Evolutionary conservation across 2,888 invertebrate species (phyloP).

Genomic region (Heterodera filipjevi): DNA sequence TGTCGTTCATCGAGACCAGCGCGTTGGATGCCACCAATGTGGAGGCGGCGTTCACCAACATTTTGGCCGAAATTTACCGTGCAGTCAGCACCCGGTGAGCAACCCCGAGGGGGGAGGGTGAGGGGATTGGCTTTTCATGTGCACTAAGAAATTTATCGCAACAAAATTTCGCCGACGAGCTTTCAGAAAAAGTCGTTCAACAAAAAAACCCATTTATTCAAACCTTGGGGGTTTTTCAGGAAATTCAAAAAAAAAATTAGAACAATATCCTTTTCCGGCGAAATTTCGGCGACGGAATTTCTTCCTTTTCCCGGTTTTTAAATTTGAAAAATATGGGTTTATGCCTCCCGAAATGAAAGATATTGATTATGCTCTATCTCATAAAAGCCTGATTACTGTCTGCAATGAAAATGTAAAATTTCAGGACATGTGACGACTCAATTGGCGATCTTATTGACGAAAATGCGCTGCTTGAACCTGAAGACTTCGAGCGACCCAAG

Average conservation of each 20-base stretch:
- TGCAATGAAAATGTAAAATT: too few relatives aligned
- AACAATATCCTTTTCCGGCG: too few relatives aligned
- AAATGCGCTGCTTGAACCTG: constrained; percentile 84
- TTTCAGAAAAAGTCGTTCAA: too few relatives aligned
- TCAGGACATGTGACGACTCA: too few relatives aligned
- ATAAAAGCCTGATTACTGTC: too few relatives aligned
- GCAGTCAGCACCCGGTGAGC: constrained; percentile 51
- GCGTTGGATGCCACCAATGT: constrained; percentile 99
- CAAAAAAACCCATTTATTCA: neutral
- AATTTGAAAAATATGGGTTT: too few relatives aligned
- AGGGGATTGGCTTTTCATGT: neutral
- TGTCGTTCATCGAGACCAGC: constrained; percentile 62
- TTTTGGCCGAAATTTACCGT: constrained; percentile 78
- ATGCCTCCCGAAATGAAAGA: too few relatives aligned
- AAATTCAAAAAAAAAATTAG: neutral
- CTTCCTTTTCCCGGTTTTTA: too few relatives aligned
- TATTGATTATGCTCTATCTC: too few relatives aligned
- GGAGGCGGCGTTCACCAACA: constrained; percentile 99
- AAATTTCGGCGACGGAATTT: too few relatives aligned
- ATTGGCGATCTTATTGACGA: constrained; percentile 78
- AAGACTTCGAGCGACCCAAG: constrained; percentile 82
- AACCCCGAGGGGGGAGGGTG: too few relatives aligned
- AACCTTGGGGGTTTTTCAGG: neutral
- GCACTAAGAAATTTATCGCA: neutral
- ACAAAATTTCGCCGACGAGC: neutral